Conservation (phyloP, 2,888 invertebrate genomes). For the Caenorhabditis doughertyi region DNA sequence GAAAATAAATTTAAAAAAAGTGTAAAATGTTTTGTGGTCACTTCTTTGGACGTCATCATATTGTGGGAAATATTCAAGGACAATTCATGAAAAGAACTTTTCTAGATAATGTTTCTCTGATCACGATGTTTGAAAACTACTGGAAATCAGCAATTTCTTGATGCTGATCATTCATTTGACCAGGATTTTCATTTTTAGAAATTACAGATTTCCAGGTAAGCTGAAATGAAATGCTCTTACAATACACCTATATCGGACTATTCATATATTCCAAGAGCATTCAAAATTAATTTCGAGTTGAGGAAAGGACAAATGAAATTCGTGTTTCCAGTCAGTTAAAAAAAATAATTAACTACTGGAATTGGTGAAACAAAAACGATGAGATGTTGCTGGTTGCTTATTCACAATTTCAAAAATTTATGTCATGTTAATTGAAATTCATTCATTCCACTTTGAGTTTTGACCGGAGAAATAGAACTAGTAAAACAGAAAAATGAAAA, state of each 20-base stretch:
- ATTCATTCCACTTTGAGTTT: not conserved
- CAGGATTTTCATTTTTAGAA: not conserved
- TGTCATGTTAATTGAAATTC: no score
- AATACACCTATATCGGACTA: not conserved
- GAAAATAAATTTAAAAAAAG: constrained; percentile 7
- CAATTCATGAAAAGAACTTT: constrained; percentile 4
- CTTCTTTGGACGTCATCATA: constrained; percentile 33
- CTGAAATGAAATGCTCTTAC: no score
- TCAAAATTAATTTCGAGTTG: not conserved
- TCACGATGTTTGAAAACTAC: not conserved
- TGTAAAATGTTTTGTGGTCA: constrained; percentile 38
- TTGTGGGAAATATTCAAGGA: constrained; percentile 40
- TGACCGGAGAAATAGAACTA: not conserved
- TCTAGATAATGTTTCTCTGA: constrained; percentile 7
- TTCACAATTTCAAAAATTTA: no score
- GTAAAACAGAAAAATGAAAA: not conserved
- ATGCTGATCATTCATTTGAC: not conserved
- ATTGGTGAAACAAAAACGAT: no score
- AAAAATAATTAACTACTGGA: no score
- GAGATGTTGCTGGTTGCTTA: no score
- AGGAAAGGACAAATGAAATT: not conserved
- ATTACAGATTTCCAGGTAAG: no score
- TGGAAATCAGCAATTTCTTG: not conserved
- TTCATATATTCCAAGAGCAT: not conserved
- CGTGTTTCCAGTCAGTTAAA: not conserved